These are phyloP conservation scores for Agrilus mali DNA, from an alignment of 2,888 invertebrate species.

Conservation along the genomic window DNA sequence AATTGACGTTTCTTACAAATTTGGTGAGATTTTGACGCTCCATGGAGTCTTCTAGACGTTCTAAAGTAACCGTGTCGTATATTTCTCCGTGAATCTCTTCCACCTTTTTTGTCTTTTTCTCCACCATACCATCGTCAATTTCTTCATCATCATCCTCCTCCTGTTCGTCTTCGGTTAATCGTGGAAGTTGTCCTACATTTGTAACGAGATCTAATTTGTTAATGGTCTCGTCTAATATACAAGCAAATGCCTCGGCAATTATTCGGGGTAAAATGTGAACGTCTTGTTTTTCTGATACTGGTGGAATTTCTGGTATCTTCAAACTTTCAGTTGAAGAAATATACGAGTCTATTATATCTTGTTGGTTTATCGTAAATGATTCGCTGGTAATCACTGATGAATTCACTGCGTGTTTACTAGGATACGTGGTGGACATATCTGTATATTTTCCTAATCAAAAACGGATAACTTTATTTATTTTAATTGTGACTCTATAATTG, in stretches of 20 bases:
- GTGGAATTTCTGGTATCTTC: no score
- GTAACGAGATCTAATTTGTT: conserved; percentile 19
- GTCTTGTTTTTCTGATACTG: no score
- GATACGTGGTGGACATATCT: no score
- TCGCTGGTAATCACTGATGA: no score
- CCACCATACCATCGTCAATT: not conserved
- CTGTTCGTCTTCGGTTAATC: conserved; percentile 1
- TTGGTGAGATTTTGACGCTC: conserved; percentile 12
- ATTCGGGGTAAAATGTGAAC: not conserved
- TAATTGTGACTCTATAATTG: no score
- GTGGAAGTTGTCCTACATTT: conserved; percentile 12
- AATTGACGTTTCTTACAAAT: conserved; percentile 3
- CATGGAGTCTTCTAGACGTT: conserved; percentile 9
- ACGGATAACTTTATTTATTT: no score
- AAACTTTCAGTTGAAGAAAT: no score
- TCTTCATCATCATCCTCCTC: not conserved
- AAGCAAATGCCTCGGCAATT: conserved; percentile 9
- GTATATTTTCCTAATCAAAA: no score
- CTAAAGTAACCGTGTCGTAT: conserved; percentile 13
- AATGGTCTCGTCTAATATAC: conserved; percentile 18
- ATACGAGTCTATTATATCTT: no score
- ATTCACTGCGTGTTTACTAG: no score
- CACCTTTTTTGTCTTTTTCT: no score
- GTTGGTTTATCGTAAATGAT: no score
- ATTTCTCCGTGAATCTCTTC: conserved; percentile 1